Base-by-base conservation (phyloP, 2,113 vertebrate species). In the Heterotilapia buettikoferi region DNA sequence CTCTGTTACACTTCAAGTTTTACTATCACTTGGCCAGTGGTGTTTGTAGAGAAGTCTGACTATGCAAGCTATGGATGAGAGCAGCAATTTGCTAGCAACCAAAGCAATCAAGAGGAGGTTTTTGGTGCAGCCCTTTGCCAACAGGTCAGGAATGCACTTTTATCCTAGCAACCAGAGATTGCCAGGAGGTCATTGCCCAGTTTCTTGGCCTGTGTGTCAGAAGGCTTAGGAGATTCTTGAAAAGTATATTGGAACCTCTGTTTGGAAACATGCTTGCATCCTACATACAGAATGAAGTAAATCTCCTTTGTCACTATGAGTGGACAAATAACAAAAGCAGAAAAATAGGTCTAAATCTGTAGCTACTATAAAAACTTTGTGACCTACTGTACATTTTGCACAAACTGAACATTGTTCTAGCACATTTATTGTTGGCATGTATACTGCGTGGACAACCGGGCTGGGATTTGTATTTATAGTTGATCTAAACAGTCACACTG, bases 211-310 rank as follows among this genome's bases (percentile, higher is more conserved):
- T 45, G 68, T 45, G 68, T 43, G 38, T 26, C 68, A 45, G 21
- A 73, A 26, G 5, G 21, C 38, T 45, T 73, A 6, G 21, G 68
- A 76, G 40, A 47, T 47, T 76, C 21, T 76, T 76, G 68, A 18
- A 76, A 26, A 45, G 21, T 76, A 73, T 73, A 73, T 73, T 26
- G 13, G 66, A 73, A 73, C 38, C 21, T 26, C 13, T 73, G 1
- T 73, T 73, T 45, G 66, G 45, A 76, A 50, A 76, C 71, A 76
- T 50, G 43, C 19, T 76, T 76, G 24, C 71, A 76, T 29, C 24
- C 4, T 12, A 1, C 0, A 0, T 19, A 19, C 24, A 50, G 6
- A 18, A 76, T 47, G 6, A 50, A 50, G 71, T 18, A 29, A 7
- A 76, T 76, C 40, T 45, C 13, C 66, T 76, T 73, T 24, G 40